Conservation (phyloP, 2,797 vertebrate species). For the Chromobotia macracanthus region DNA sequence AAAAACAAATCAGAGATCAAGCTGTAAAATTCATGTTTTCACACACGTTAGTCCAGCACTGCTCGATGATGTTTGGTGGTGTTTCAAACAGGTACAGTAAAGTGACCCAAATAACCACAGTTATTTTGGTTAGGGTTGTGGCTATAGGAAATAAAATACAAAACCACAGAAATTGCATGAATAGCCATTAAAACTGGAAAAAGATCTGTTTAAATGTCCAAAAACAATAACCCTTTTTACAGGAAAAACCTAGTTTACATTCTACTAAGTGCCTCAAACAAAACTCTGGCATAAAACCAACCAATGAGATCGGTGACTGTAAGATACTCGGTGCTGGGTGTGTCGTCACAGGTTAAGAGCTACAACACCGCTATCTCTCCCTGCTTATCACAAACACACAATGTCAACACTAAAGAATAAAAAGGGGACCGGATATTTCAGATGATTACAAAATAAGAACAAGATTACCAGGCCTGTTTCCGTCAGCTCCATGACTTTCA, state of each 20-base stretch:
- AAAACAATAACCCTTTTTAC: too few relatives aligned
- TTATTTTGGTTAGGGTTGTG: not conserved
- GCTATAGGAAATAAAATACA: not conserved
- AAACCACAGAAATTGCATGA: not conserved
- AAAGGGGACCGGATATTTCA: not conserved
- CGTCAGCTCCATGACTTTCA: slow-evolving; percentile 51
- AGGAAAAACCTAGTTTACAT: too few relatives aligned
- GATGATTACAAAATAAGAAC: not conserved
- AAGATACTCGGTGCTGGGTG: too few relatives aligned
- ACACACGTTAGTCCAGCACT: too few relatives aligned
- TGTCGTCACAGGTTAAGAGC: not conserved
- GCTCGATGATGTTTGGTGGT: too few relatives aligned
- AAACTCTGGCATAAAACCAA: too few relatives aligned
- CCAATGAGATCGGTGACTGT: too few relatives aligned
- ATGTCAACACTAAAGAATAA: not conserved
- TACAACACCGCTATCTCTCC: not conserved
- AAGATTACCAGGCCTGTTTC: slow-evolving; percentile 62
- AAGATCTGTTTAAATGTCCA: too few relatives aligned
- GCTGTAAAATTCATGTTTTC: not conserved
- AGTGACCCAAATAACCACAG: not conserved
- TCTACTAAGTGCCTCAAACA: too few relatives aligned
- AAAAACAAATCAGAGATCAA: not conserved
- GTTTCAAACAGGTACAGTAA: too few relatives aligned
- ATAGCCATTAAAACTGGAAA: too few relatives aligned
- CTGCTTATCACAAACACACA: slow-evolving; percentile 9